Evolutionary conservation across 2,888 invertebrate species (phyloP).

Genomic region (Clistopyga incitator): DNA sequence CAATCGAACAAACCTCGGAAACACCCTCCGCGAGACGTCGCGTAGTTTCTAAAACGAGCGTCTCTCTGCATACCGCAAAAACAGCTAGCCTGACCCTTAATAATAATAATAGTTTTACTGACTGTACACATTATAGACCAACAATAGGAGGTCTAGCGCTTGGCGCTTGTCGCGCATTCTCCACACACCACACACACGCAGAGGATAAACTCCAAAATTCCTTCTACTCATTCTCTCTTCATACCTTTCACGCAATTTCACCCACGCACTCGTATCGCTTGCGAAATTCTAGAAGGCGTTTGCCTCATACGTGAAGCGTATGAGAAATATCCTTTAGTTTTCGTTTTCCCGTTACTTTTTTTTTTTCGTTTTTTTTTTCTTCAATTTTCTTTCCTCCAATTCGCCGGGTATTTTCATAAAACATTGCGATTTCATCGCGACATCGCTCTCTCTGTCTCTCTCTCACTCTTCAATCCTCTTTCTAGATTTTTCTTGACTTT

Average conservation of each 20-base stretch:
- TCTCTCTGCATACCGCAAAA: conserved; percentile 54
- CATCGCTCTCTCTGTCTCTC: conserved; percentile 39
- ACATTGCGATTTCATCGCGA: conserved; percentile 41
- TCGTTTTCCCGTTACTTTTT: not conserved
- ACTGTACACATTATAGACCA: conserved; percentile 85
- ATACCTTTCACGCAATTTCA: conserved; percentile 63
- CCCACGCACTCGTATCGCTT: conserved; percentile 66
- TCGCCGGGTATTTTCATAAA: conserved; percentile 19
- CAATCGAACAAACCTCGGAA: conserved; percentile 77
- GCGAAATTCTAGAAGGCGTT: conserved; percentile 32
- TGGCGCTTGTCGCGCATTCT: conserved; percentile 79
- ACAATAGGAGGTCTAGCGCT: conserved; percentile 83
- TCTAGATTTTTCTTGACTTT: conserved; percentile 44
- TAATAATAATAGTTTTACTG: conserved; percentile 84
- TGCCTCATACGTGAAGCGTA: conserved; percentile 11
- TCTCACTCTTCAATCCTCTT: conserved; percentile 54
- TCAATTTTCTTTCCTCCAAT: conserved; percentile 11
- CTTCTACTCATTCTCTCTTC: conserved; percentile 63
- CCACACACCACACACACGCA: conserved; percentile 70
- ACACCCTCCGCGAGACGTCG: conserved; percentile 76
- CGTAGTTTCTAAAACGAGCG: conserved; percentile 60
- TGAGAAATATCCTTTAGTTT: not conserved
- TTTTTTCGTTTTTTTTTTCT: conserved; percentile 23
- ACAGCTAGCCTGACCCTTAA: conserved; percentile 82
- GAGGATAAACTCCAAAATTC: conserved; percentile 65